Evolutionary conservation across 2,113 vertebrate genomes (phyloP).

Genomic region (Paradisaea rubra): DNA sequence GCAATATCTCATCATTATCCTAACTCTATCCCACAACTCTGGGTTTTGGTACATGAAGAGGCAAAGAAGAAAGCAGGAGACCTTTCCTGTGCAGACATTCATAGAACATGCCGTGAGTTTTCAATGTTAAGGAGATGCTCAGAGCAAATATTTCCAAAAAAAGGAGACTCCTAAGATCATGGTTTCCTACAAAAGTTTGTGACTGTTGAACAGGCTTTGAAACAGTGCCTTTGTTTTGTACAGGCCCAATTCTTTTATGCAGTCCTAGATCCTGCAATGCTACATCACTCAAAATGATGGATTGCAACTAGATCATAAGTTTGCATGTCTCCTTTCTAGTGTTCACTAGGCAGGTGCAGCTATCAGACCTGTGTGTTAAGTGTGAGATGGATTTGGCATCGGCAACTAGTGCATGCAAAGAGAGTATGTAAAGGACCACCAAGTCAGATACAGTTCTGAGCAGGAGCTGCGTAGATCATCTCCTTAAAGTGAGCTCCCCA

Average conservation of each 20-base stretch:
- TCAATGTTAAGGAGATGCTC: not conserved
- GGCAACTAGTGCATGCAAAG: not conserved
- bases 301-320: not conserved
- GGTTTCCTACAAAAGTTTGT: not conserved
- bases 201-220: not conserved
- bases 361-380: not conserved
- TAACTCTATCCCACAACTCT: not conserved
- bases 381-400: not conserved
- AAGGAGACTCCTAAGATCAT: not conserved
- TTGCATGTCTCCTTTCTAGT: not conserved
- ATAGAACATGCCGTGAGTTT: not conserved
- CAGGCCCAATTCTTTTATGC: not conserved
- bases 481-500: not conserved
- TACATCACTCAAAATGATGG: not conserved
- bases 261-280: not conserved
- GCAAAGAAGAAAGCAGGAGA: not conserved
- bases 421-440: not conserved
- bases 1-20: not conserved
- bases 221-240: not conserved
- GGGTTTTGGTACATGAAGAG: not conserved
- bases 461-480: not conserved
- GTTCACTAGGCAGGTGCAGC: not conserved
- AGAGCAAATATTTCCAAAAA: not conserved
- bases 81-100: not conserved
- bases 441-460: not conserved